Conservation (phyloP, 2,888 invertebrate genomes). For the Clitarchus hookeri region DNA sequence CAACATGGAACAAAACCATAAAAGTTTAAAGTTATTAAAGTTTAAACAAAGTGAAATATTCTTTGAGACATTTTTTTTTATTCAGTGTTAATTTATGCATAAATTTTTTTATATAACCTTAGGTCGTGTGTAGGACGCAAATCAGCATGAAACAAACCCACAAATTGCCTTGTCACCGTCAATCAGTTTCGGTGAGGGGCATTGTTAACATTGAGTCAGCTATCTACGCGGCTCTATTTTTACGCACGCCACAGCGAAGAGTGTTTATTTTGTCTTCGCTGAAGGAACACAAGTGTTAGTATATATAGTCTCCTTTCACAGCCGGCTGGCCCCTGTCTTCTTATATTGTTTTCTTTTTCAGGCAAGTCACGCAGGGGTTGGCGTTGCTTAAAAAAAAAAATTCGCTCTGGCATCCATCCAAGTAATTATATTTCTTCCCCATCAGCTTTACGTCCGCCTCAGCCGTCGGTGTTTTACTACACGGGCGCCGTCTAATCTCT, state of each 20-base stretch:
- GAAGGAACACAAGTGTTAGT: background rate
- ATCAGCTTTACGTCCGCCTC: background rate
- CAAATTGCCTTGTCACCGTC: too few species aligned
- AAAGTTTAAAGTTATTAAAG: too few species aligned
- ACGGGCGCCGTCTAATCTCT: background rate
- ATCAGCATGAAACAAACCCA: too few species aligned
- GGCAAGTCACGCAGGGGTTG: background rate
- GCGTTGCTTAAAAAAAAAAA: background rate
- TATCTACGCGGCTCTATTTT: background rate
- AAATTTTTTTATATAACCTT: too few species aligned
- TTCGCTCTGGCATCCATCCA: background rate
- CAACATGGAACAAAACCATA: too few species aligned
- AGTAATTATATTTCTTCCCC: conserved; percentile 2
- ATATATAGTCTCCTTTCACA: background rate
- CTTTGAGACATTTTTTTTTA: too few species aligned
- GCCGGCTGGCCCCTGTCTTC: background rate
- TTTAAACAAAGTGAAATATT: too few species aligned
- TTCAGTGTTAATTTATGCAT: too few species aligned
- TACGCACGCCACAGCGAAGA: background rate
- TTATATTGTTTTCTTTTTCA: conserved; percentile 2
- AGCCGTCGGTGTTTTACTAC: background rate
- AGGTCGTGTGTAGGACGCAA: too few species aligned
- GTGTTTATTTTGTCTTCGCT: background rate
- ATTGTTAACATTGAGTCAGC: too few species aligned
- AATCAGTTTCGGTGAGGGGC: too few species aligned